Evolutionary conservation across 2,888 invertebrate species (phyloP).

Genomic region (Malachius bipustulatus): DNA sequence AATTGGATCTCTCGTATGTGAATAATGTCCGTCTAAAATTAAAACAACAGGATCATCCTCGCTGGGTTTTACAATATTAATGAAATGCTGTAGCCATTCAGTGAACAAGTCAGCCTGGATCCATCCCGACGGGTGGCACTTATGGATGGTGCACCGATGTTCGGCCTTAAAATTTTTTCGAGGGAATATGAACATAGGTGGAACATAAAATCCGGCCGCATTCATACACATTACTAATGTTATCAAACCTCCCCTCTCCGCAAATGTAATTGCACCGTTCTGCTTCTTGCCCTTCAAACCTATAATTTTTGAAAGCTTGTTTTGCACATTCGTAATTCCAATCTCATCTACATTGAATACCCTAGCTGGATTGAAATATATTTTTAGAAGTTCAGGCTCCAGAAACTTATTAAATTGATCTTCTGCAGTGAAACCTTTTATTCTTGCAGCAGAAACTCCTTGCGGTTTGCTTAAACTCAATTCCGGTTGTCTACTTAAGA

Average conservation of each 20-base stretch:
- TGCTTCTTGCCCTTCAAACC: conserved; percentile 21
- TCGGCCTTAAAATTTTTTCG: conserved; percentile 6
- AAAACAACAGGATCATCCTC: no score
- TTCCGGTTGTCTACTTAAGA: conserved; percentile 3
- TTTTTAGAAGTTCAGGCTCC: conserved; percentile 17
- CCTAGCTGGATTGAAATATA: conserved; percentile 17
- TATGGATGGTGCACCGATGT: conserved; percentile 7
- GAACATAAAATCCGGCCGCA: conserved; percentile 15
- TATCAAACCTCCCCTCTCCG: conserved; percentile 15
- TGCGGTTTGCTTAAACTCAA: conserved; percentile 4
- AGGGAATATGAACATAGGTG: conserved; percentile 10
- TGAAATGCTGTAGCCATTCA: conserved; percentile 4
- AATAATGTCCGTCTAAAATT: no score
- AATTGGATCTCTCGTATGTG: background rate
- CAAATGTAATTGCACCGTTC: conserved; percentile 18
- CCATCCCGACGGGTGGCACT: conserved; percentile 1
- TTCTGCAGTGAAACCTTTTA: conserved; percentile 7
- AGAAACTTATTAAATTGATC: conserved; percentile 6
- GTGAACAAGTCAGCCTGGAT: conserved; percentile 6
- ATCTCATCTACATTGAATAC: conserved; percentile 24
- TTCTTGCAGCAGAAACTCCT: conserved; percentile 2
- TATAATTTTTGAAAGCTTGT: conserved; percentile 18
- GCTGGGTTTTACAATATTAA: conserved; percentile 2
- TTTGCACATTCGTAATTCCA: conserved; percentile 21
- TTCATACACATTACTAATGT: conserved; percentile 15